Evolutionary conservation across 1,140 invertebrate genomes (phyloP), one percentile per base, ranked within the genome.

Genomic region (Anastatus disparis): DNA sequence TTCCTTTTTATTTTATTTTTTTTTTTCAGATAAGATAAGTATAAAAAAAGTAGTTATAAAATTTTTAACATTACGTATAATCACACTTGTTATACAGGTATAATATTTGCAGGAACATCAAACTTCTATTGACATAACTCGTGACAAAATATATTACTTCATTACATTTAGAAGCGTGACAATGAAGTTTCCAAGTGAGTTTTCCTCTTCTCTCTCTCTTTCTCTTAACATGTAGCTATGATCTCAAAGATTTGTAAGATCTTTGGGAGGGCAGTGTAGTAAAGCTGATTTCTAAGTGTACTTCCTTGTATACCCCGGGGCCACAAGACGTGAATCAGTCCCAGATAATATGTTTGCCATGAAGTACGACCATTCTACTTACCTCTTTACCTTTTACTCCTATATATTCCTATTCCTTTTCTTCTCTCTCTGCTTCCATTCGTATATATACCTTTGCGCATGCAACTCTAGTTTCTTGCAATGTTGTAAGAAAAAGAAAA

Each of bases 291-390:
- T 78, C 74, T 75, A 76, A 80, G 78, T 81, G 77, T 79, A 75
- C 76, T 79, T 76, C 55, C 75, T 76, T 79, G 75, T 80, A 78
- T 74, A 74, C 63, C 75, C 70, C 55, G 42, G 71, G 77, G 78
- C n/a, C 73, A 72, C 35, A 35, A 46, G 17, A 61, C 61, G 61
- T 59, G 72, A 65, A 70, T 66, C 61, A 68, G 44, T 31, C 52
- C 22, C 22, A 31, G 42, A 56, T 61, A 46, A 72, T 63, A 63
- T 42, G 44, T 63, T 22, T 63, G 22, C 31, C 20, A 27, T 24
- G 56, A 13, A 46, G 58, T n/a, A 22, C 13, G 53, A 10, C 3
- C 24, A 27, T 10, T 26, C 20, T 55, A 24, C 20, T 29, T 31
- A 13, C 35, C 35, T 24, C 13, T 26, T 35, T 56, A 7, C 12